Evolutionary conservation across 2,888 invertebrate species (phyloP).

Genomic region (Leucophenga montana): DNA sequence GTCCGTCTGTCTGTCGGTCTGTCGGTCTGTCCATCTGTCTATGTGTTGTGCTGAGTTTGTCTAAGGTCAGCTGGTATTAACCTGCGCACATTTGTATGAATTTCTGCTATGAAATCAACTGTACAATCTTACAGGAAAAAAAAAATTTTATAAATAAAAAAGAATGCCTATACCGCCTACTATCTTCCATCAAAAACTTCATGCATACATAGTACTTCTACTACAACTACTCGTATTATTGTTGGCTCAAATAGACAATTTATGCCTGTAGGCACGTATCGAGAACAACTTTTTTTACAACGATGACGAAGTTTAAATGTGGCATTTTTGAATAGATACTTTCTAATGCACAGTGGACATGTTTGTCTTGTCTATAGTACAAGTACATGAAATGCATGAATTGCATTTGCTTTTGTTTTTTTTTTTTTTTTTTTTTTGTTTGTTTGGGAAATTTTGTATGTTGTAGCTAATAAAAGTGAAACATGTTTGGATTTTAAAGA

Average conservation of each 20-base stretch:
- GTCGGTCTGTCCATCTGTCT: too few species aligned
- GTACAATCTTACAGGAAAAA: conserved; percentile 3
- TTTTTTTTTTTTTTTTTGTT: not conserved
- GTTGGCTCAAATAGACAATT: not conserved
- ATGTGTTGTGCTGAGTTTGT: too few species aligned
- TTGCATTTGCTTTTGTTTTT: not conserved
- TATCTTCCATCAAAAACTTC: too few species aligned
- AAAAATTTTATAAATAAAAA: not conserved
- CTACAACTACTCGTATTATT: not conserved
- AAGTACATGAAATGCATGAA: conserved; percentile 3
- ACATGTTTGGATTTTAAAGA: conserved; percentile 4
- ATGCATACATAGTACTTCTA: too few species aligned
- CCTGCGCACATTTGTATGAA: conserved; percentile 18
- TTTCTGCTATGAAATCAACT: conserved; percentile 15
- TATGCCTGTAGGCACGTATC: conserved; percentile 14
- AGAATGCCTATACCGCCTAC: not conserved
- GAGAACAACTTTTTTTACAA: conserved; percentile 10
- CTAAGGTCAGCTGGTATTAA: conserved; percentile 18
- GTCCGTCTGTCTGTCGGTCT: not conserved
- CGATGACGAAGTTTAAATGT: not conserved
- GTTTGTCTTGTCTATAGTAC: conserved; percentile 5
- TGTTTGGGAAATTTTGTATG: not conserved
- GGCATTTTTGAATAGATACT: conserved; percentile 1
- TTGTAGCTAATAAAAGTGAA: conserved; percentile 15
- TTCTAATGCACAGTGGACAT: conserved; percentile 18